Base-by-base conservation (phyloP, 2,888 invertebrate species). In the Pomacea canaliculata region DNA sequence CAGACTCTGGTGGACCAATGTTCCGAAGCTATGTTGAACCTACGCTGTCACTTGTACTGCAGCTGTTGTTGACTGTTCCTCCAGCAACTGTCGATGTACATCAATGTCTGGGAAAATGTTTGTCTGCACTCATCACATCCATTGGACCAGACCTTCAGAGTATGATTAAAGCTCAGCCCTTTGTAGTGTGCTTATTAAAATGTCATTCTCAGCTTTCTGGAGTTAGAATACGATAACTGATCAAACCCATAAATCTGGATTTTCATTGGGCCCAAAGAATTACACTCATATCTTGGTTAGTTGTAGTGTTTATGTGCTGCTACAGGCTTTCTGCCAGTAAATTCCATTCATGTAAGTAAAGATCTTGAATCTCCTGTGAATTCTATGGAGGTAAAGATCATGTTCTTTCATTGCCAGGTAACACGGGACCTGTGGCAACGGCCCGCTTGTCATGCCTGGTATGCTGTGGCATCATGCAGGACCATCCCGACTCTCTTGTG, bases 1-100 rank as follows among this genome's bases (percentile, higher is more conserved):
- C 97, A 7, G 98, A 99, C 91, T 98, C 98, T 0, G 98, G 99
- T 1, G 99, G 99, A 0, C 99, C 99, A 0, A 98, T 99, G 97
- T 99, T 99, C 92, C 94, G 98, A 46, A 94, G 96, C 49, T 99
- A 97, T 91, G 98, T 99, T 27, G 99, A 99, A 89, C 96, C 97
- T 0, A 95, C 97, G 0, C 92, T 99, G 75, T 95, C 96, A 16
- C 92, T 98, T 72, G 95, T 96, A n/a, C 92, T 99, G 78, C 97
- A 97, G 88, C 93, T 98, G 74, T 92, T 98, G 73, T 93, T 98
- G 80, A 94, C 94, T 74, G 96, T 97, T n/a, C 96, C 97, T 9
- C 95, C 97, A 63, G 95, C 95, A 77, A 94, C 95, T 86, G 96
- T 90, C 56, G 97, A 98, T 89, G 94, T 98, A 37, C 97, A 97